A percentile compares a stretch with the other conserved stretches of the same genome.
Conservation (phyloP, 1,140 invertebrate genomes). For the Nasonia longicornis region DNA sequence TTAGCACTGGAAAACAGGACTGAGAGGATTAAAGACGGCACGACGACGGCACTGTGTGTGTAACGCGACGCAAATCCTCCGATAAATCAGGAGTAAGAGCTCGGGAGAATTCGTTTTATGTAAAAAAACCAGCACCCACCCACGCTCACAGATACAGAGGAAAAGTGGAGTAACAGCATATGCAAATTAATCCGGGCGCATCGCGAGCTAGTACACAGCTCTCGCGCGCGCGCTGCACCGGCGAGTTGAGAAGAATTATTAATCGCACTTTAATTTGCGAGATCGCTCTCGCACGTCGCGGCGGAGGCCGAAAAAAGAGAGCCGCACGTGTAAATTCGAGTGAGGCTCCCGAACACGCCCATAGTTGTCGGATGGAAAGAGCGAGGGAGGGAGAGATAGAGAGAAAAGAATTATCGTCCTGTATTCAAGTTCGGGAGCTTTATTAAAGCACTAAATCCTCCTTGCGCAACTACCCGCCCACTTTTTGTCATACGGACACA, state of each 20-base stretch:
- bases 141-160: not conserved
- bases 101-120: not conserved
- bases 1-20: not conserved
- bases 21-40: slow-evolving; percentile 21
- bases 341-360: not conserved
- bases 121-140: not conserved
- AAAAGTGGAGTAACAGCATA: slow-evolving; percentile 11
- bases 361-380: not conserved
- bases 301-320: not conserved
- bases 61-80: slow-evolving; percentile 11
- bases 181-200: slow-evolving; percentile 27
- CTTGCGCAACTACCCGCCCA: slow-evolving; percentile 7
- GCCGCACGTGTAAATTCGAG: slow-evolving; percentile 10
- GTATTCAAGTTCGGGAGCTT: slow-evolving; percentile 44
- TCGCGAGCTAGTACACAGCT: not conserved
- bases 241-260: slow-evolving; percentile 26
- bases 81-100: slow-evolving; percentile 26
- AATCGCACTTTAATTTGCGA: slow-evolving; percentile 40
- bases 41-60: not conserved
- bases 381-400: not conserved
- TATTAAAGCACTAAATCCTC: slow-evolving; percentile 55
- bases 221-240: not conserved
- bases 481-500: slow-evolving; percentile 21
- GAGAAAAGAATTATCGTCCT: slow-evolving; percentile 34
- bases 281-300: not conserved